Evolutionary conservation across 2,797 vertebrate genomes (phyloP), one percentile per base, ranked within the genome.

Genomic region (Poeciliopsis gracilis): DNA sequence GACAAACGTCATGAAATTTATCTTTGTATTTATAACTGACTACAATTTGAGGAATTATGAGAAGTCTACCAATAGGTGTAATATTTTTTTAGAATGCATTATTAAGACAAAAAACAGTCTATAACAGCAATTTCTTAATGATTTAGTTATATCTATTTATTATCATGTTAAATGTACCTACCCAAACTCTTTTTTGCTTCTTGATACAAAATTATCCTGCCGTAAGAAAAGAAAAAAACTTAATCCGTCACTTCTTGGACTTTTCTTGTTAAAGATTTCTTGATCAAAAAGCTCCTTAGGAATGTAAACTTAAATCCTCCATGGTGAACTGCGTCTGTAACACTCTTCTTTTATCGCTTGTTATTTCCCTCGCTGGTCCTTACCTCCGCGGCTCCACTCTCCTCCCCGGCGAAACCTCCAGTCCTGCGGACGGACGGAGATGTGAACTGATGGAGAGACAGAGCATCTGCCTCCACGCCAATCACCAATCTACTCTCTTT

Each of bases 361-460:
- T 36, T 13, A 57, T 77, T 80, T 76, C 66, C 77, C 89, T 86
- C 85, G 76, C 43, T 80, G 83, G 86, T 82, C 85, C 87, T 89
- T 82, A 84, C 87, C 87, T 89, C 84, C 86, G 57, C 73, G 70
- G 81, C 81, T 87, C 84, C 83, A 76, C 78, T 85, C 73, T 85
- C 25, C 88, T 87, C 85, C 38, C 83, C 87, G 93, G 90, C 92
- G n/a, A 86, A 94, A 81, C 92, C 93, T 77, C 78, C 85, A 15
- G 61, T 74, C 79, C 78, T 86, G 79, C 49, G 73, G 75, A 84
- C 9, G 11, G 75, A 80, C 53, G 13, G 61, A 75, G 76, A 90
- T 79, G 82, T 5, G 11, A 78, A 73, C 63, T 47, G 75, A 75
- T 55, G 77, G 80, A 85, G 86, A 36, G 74, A 69, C 28, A 18